Evolutionary conservation across 1,140 invertebrate species (phyloP).

Genomic region (Brachionus rotundiformis): DNA sequence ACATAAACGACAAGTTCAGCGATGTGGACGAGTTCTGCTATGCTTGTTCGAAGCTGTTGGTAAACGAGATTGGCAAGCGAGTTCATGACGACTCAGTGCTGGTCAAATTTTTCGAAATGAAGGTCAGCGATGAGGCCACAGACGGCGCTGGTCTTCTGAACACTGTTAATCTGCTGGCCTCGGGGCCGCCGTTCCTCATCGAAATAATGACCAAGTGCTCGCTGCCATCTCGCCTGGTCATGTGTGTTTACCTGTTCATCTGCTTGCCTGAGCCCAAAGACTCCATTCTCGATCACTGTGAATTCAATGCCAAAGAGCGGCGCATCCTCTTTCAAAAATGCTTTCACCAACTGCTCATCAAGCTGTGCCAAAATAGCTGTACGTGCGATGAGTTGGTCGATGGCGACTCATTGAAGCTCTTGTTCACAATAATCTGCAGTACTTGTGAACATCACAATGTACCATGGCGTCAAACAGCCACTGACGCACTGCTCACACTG

Average conservation of each 20-base stretch:
- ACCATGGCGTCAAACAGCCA: slow-evolving; percentile 32
- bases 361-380: slow-evolving; percentile 26
- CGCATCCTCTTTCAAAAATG: slow-evolving; percentile 90
- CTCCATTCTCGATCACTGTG: slow-evolving; percentile 69
- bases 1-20: slow-evolving; percentile 92
- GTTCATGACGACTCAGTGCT: slow-evolving; percentile 35
- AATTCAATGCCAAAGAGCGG: slow-evolving; percentile 82
- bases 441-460: slow-evolving; percentile 49
- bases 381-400: slow-evolving; percentile 30
- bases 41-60: background rate
- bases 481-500: slow-evolving; percentile 33
- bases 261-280: slow-evolving; percentile 73
- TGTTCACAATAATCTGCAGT: slow-evolving; percentile 43
- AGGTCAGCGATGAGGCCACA: background rate
- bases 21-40: slow-evolving; percentile 83
- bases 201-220: slow-evolving; percentile 86
- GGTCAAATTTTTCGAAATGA: slow-evolving; percentile 49
- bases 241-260: slow-evolving; percentile 97
- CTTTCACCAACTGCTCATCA: slow-evolving; percentile 72
- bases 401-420: slow-evolving; percentile 40
- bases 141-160: slow-evolving; percentile 25
- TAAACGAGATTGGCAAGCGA: slow-evolving; percentile 47
- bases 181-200: slow-evolving; percentile 56
- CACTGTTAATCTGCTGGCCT: slow-evolving; percentile 48
- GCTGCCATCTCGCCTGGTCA: slow-evolving; percentile 94